Evolutionary conservation across 2,113 vertebrate genomes (phyloP), one percentile per base, ranked within the genome.

Genomic region (Passer domesticus): DNA sequence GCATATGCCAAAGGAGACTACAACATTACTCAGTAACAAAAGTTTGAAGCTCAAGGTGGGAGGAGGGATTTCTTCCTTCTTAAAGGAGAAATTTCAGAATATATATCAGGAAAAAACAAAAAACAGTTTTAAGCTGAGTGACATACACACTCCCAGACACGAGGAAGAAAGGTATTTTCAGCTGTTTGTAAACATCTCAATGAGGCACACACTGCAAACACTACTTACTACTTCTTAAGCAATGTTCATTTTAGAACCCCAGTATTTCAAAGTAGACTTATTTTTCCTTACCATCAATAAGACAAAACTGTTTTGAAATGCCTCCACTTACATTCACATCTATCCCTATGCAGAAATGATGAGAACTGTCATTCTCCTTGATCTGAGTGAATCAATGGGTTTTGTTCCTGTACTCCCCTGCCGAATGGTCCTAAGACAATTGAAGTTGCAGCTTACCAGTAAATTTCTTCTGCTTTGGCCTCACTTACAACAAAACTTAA

Each of bases 41-140:
- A 41, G 19, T 46, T 31, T 49, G 24, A 76, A 44, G 17, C 7
- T 53, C 9, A 1, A 9, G 8, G 3, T 0, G 1, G 25, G 17
- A 50, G 7, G 18, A 8, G 11, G 10, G 56, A 22, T 28, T 68
- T 63, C 27, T 31, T 89, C 11, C 47, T 66, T 21, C 50, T 49
- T 39, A n/a, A 46, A 77, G 14, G 13, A 77, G 0, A 3, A 35
- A 70, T 55, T 74, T 56, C 43, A 91, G 15, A 80, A 83, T 17
- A 86, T 5, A 50, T 4, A 66, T 6, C 1, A 78, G 18, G 9
- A n/a, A 73, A 60, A 81, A 83, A 47, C 2, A 4, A 39, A 59
- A 49, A 59, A 49, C 4, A 2, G 5, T 31, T 84, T 74, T 43
- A 80, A 76, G 30, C 4, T 69, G 27, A 90, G 43, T 39, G 21